Base-by-base conservation (phyloP, 1,140 invertebrate species). In the Drosophila parvula region DNA sequence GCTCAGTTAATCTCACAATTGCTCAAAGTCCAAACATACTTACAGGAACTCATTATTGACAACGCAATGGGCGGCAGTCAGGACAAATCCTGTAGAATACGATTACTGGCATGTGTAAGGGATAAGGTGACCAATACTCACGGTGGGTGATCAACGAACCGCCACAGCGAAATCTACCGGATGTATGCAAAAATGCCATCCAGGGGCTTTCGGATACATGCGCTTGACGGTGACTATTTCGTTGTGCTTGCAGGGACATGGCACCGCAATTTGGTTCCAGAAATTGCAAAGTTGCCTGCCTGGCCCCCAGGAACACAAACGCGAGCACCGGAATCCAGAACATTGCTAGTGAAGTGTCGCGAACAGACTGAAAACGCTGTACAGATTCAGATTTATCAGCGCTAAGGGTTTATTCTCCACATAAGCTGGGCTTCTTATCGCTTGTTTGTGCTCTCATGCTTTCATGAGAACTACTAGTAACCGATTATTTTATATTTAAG, bases 11-110 rank as follows among this genome's bases (percentile, higher is more conserved):
- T 12, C 6, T 6, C 6, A 36, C 30, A n/a, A 2, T 11, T 5
- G 41, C 0, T 6, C 12, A 28, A 7, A 22, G 0, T 4, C 2
- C 12, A 8, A 0, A 2, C 0, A 9, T 44, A 65, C 65, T 16
- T 44, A 69, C 65, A 69, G 11, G 9, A 0, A 12, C 10, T 53
- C 47, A 0, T 9, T 12, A 4, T 9, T 0, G 5, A 4, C 5
- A n/a, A 69, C 64, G 60, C 65, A 69, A 38, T 69, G 65, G 7
- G 36, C 22, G 4, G 65, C 65, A 16, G 65, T 69, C 60, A 69
- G 12, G 0, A 69, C 16, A 16, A 38, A 69, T 30, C 38, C 65
- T 69, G 12, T 7, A 6, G 18, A 28, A 30, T 32, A 11, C 1
- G 1, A 11, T 57, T 57, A 51, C 11, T 18, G 0, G 1, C 18